Base-by-base conservation (phyloP, 2,113 vertebrate genomes). In the Anolis sagrei region DNA sequence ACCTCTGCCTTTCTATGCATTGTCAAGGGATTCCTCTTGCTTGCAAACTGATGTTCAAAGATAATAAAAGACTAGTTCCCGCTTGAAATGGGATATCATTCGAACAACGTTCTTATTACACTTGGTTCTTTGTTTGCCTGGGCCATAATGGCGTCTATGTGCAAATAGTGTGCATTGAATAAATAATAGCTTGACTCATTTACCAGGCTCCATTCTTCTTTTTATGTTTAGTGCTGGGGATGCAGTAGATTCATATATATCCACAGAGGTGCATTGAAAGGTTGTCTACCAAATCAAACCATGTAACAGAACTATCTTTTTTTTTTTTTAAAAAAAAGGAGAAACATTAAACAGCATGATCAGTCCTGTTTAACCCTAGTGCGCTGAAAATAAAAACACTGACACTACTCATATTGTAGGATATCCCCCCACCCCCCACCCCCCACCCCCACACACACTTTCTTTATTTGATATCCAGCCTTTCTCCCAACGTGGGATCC, bases 111-210 rank as follows among this genome's bases (percentile, higher is more conserved):
- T 77, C 3, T 66, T 61, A 6, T 73, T 36, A 13, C 39, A 74
- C 4, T 0, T 0, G 1, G 4, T 6, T 21, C 18, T 62, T 85
- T 16, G 18, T 70, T 61, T 19, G 2, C 0, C 1, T 25, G 69
- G 10, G 11, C 0, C 0, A 61, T 73, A 29, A 36, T 9, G 68
- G 51, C 16, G 39, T 7, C 0, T 0, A 0, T 58, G 8, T 49
- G 7, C 16, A 2, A 83, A 84, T 61, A 62, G 14, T 27, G 21
- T 0, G 0, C 1, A 54, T 0, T 0, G 32, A 34, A 77, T 25
- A 48, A 21, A 8, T 0, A 27, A 34, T 18, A 39, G 9, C 6
- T 7, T 48, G 32, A 68, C 48, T 76, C 48, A 74, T 21, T 44
- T 4, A 0, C 34, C 1, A 51, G 16, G n/a, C 14, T 0, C 62